phyloP scores from a whole-genome alignment of 2,888 invertebrate species.

The Ochropacha duplaris region DNA sequence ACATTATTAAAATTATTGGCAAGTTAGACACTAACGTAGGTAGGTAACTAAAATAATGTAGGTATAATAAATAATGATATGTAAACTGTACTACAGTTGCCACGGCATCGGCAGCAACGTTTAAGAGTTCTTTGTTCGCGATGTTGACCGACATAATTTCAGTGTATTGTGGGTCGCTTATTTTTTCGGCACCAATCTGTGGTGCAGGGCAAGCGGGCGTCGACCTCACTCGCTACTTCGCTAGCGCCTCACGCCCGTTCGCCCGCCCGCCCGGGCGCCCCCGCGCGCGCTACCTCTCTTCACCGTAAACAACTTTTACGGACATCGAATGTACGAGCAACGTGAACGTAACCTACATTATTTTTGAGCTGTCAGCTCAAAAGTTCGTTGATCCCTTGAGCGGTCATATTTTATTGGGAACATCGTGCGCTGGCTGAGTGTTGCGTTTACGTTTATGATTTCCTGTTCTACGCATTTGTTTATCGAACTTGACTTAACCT shows the following conservation, averaged over 20 bases:
- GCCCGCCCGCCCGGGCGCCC: conserved; percentile 30
- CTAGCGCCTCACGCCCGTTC: conserved; percentile 45
- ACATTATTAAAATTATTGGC: no score
- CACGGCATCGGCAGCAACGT: conserved; percentile 32
- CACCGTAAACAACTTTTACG: conserved; percentile 80
- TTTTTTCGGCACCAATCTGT: conserved; percentile 77
- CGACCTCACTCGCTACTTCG: conserved; percentile 63
- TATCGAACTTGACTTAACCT: conserved; percentile 48
- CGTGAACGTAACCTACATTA: conserved; percentile 82
- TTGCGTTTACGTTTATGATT: conserved; percentile 48
- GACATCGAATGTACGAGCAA: conserved; percentile 79
- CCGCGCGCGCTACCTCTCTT: conserved; percentile 46
- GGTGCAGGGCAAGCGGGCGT: conserved; percentile 64
- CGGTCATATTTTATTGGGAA: conserved; percentile 75
- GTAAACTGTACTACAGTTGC: conserved; percentile 25
- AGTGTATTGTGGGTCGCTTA: conserved; percentile 73
- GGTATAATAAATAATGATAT: background rate
- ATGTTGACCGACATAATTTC: conserved; percentile 71
- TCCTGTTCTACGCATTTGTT: conserved; percentile 58
- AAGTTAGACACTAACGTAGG: background rate
- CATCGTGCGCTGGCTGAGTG: conserved; percentile 60
- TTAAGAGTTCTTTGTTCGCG: conserved; percentile 67
- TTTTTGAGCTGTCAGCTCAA: conserved; percentile 81
- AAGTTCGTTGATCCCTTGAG: conserved; percentile 75
- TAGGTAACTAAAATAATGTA: background rate